phyloP scores from a whole-genome alignment of 2,888 invertebrate genomes.

The Dolichomitus sp. region DNA sequence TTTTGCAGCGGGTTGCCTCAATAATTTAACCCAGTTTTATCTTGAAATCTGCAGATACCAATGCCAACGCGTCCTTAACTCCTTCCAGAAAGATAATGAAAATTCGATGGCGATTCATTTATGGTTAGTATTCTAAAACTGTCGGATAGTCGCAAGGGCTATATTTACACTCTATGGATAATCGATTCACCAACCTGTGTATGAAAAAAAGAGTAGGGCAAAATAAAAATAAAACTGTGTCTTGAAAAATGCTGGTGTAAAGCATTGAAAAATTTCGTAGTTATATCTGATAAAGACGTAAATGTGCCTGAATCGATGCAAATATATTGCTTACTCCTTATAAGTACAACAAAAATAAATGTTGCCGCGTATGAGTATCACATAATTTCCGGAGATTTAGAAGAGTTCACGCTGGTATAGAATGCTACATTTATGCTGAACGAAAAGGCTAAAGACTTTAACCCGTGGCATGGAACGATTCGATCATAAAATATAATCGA shows the following conservation, averaged over 20 bases:
- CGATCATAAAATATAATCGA: not conserved
- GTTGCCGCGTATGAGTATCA: too few species aligned
- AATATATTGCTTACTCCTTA: too few species aligned
- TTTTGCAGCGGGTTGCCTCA: not conserved
- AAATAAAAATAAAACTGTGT: not conserved
- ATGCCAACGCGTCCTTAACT: not conserved
- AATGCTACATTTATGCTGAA: too few species aligned
- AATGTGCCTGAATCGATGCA: too few species aligned
- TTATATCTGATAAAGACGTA: too few species aligned
- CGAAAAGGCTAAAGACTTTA: too few species aligned
- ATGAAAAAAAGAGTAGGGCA: not conserved
- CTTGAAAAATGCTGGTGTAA: not conserved
- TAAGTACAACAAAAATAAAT: too few species aligned
- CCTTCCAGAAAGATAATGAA: not conserved
- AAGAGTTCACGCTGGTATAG: too few species aligned
- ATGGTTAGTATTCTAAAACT: not conserved
- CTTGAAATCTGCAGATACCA: not conserved
- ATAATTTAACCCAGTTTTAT: slow-evolving; percentile 4
- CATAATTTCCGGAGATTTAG: too few species aligned
- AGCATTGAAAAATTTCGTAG: too few species aligned
- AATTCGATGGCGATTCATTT: slow-evolving; percentile 24
- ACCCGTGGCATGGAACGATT: too few species aligned
- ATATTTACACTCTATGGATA: not conserved
- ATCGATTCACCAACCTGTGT: not conserved
- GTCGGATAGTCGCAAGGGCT: not conserved